These are phyloP conservation scores for Heterochromis multidens DNA, from an alignment of 2,113 vertebrate species.

Conservation along the genomic window DNA sequence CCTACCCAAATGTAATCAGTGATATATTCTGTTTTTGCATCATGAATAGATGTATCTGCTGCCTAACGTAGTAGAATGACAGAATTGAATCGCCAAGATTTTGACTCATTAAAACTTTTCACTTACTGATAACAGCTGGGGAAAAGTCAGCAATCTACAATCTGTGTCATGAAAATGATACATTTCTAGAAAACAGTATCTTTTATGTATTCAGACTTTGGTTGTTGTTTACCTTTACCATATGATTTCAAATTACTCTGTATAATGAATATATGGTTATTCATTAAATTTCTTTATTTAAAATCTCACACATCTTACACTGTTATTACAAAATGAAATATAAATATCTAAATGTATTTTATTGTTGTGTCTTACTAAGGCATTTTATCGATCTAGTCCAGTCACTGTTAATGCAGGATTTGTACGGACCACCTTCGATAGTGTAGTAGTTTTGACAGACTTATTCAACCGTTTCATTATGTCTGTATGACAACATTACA, in stretches of 20 bases:
- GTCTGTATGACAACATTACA: accelerated
- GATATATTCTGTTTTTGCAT: too few species aligned
- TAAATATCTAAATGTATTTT: neutral
- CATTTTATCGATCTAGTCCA: constrained; percentile 36
- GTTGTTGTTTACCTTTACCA: neutral
- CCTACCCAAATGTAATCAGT: too few species aligned
- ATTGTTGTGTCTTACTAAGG: constrained; percentile 30
- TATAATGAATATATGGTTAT: neutral
- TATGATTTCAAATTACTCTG: neutral
- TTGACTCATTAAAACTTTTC: too few species aligned
- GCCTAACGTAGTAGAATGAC: too few species aligned
- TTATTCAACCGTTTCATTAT: neutral
- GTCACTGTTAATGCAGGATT: constrained; percentile 15
- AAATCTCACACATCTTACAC: neutral
- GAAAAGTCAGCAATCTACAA: too few species aligned
- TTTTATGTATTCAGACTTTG: neutral
- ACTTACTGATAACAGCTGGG: too few species aligned
- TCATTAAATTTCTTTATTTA: neutral
- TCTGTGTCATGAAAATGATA: too few species aligned
- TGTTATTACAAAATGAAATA: neutral
- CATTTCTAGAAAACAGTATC: neutral
- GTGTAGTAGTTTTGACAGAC: neutral
- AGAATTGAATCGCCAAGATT: too few species aligned
- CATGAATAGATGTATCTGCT: too few species aligned
- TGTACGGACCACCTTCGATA: neutral